These are phyloP conservation scores for Alligator mississippiensis DNA, from an alignment of 2,113 vertebrate genomes.

Conservation along the genomic window DNA sequence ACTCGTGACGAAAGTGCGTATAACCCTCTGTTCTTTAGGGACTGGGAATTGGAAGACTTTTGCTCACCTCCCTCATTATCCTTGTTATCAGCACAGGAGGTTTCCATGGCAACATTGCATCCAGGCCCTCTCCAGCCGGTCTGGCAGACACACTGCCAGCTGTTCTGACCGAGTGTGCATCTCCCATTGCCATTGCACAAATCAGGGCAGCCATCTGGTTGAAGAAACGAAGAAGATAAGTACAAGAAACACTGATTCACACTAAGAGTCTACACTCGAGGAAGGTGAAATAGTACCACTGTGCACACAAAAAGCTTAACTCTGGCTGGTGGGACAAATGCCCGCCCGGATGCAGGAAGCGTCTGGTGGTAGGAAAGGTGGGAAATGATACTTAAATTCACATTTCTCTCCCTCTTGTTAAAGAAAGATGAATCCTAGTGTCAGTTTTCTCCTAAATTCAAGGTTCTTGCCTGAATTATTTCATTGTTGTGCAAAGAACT, in stretches of 20 bases:
- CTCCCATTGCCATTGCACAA: constrained; percentile 97
- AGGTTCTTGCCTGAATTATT: not conserved
- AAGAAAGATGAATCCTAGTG: not conserved
- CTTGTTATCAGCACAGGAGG: constrained; percentile 97
- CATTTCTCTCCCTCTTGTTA: not conserved
- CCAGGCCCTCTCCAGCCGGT: constrained; percentile 97
- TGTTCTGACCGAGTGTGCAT: constrained; percentile 98
- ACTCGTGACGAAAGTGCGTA: not conserved
- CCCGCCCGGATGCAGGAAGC: not conserved
- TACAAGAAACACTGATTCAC: constrained; percentile 58
- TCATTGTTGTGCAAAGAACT: not conserved
- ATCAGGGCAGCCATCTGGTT: constrained; percentile 97
- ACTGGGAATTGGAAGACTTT: constrained; percentile 65
- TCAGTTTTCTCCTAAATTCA: not conserved
- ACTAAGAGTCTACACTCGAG: constrained; percentile 59
- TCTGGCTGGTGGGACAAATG: not conserved
- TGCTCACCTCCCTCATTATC: constrained; percentile 99
- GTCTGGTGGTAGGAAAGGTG: too few relatives aligned
- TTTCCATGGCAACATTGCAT: constrained; percentile 99
- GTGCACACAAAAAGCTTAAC: constrained; percentile 73
- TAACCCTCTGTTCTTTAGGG: constrained; percentile 47
- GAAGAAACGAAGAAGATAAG: constrained; percentile 82
- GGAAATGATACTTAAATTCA: too few relatives aligned
- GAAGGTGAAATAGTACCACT: constrained; percentile 59
- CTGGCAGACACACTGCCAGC: constrained; percentile 99